Conservation (phyloP, 2,888 invertebrate species). For the Thera britannica region DNA sequence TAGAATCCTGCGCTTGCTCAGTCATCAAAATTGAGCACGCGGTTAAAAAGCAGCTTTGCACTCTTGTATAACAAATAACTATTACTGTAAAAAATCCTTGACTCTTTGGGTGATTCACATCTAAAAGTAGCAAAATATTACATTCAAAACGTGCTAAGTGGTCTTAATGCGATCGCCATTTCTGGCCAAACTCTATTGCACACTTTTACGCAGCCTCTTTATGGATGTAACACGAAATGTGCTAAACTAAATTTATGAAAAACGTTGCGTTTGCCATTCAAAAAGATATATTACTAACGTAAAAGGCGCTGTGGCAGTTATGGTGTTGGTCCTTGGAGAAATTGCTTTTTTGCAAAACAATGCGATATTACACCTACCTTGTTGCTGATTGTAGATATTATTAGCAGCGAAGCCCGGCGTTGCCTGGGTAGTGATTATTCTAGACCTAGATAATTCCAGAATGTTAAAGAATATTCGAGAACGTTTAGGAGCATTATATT, state of each 20-base stretch:
- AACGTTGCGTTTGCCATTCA: constrained; percentile 17
- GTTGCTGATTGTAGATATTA: no score
- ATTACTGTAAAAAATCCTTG: constrained; percentile 1
- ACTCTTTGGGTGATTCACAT: background rate
- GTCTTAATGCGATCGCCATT: constrained; percentile 44
- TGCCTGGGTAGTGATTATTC: no score
- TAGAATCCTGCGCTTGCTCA: no score
- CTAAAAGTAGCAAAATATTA: constrained; percentile 29
- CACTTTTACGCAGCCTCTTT: constrained; percentile 4
- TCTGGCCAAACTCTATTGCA: constrained; percentile 42
- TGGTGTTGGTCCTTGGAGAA: background rate
- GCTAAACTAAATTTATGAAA: constrained; percentile 22
- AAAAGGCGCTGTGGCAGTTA: constrained; percentile 17
- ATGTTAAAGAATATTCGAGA: no score
- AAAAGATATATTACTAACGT: constrained; percentile 19
- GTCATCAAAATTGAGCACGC: no score
- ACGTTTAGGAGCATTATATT: no score
- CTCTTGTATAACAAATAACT: no score
- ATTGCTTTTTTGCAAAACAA: background rate
- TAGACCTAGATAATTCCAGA: no score
- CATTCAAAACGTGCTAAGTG: constrained; percentile 51
- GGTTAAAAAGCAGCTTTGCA: no score
- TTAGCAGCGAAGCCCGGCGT: no score
- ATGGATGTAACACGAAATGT: constrained; percentile 19
- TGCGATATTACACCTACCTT: background rate